These are phyloP conservation scores for Sebastes kiyomatsui DNA, from an alignment of 2,797 vertebrate genomes.

Conservation along the genomic window DNA sequence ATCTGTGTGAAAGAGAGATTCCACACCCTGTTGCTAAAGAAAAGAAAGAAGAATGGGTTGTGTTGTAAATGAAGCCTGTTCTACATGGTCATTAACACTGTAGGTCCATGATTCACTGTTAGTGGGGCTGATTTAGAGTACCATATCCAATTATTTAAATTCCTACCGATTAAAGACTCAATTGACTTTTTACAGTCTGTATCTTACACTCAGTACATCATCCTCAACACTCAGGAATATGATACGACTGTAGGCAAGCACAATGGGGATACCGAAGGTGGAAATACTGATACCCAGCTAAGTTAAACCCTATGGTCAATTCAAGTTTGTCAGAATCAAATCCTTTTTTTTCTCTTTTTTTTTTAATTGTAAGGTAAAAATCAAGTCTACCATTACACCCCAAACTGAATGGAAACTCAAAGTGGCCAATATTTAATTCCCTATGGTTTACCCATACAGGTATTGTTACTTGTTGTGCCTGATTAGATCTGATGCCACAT, in stretches of 20 bases:
- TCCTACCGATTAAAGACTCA: background rate
- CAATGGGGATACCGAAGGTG: background rate
- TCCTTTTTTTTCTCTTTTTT: no score
- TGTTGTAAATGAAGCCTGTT: background rate
- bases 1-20: slow-evolving; percentile 14
- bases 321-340: background rate
- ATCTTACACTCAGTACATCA: background rate
- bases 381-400: background rate
- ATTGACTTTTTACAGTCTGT: background rate
- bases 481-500: background rate
- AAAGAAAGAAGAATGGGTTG: background rate
- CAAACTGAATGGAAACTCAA: background rate
- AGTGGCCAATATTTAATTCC: background rate
- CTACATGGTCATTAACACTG: background rate
- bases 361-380: background rate
- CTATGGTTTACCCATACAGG: background rate
- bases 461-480: background rate
- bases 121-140: background rate
- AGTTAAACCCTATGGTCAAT: background rate
- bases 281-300: background rate
- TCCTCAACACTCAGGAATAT: background rate
- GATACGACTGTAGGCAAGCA: background rate
- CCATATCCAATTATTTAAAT: background rate
- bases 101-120: background rate
- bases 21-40: background rate